These are phyloP conservation scores for Dorcus hopei DNA, from an alignment of 2,888 invertebrate genomes.

Conservation along the genomic window DNA sequence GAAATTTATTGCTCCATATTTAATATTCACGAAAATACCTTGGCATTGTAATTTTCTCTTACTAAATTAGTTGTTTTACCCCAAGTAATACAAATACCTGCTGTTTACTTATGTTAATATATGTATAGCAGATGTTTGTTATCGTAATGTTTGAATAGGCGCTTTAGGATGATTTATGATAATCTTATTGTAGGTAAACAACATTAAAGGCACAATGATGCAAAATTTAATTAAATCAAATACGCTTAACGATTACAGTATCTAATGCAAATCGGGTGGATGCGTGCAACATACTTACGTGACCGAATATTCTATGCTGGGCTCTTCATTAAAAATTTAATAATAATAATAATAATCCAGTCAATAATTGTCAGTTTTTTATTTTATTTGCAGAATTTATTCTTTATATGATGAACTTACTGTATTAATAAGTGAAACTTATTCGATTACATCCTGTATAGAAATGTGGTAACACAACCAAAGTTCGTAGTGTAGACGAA, in stretches of 20 bases:
- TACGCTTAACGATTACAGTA: not conserved
- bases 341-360: too few species aligned
- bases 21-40: conserved; percentile 12
- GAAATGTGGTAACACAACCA: too few species aligned
- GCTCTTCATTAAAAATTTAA: too few species aligned
- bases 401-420: too few species aligned
- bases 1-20: conserved; percentile 6
- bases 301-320: too few species aligned
- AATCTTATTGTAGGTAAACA: conserved; percentile 20
- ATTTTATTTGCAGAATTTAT: too few species aligned
- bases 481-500: too few species aligned
- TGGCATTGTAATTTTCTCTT: conserved; percentile 10
- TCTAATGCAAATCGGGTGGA: too few species aligned
- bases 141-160: conserved; percentile 23
- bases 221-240: conserved; percentile 13
- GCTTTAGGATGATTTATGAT: conserved; percentile 23
- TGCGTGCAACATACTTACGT: too few species aligned
- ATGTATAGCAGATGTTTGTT: conserved; percentile 15
- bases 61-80: conserved; percentile 14
- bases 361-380: too few species aligned
- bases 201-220: conserved; percentile 1
- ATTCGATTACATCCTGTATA: too few species aligned
- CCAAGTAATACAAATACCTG: conserved; percentile 7
- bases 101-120: conserved; percentile 16
- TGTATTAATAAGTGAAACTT: too few species aligned